These are phyloP conservation scores for Amorpha juglandis DNA, from an alignment of 2,888 invertebrate genomes.

Conservation along the genomic window DNA sequence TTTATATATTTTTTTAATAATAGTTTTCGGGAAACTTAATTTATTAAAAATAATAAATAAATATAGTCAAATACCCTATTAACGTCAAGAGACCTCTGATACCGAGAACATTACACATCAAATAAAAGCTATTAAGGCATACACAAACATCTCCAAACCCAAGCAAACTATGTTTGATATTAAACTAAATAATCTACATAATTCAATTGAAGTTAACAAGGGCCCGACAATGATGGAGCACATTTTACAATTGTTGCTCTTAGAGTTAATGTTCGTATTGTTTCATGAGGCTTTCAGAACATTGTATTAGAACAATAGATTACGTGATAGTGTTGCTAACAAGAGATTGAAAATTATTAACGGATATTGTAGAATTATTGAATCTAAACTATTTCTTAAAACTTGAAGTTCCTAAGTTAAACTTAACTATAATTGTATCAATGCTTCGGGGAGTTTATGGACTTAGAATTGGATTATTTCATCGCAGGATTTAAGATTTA, in stretches of 20 bases:
- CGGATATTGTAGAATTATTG: not conserved
- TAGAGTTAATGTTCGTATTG: constrained; percentile 21
- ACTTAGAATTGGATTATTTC: no score
- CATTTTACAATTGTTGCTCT: not conserved
- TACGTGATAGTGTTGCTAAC: constrained; percentile 8
- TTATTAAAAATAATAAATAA: no score
- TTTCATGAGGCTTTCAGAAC: constrained; percentile 12
- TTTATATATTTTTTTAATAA: no score
- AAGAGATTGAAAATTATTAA: constrained; percentile 1
- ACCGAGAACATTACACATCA: not conserved
- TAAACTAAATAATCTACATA: constrained; percentile 22
- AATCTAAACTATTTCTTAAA: constrained; percentile 7
- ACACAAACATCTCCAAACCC: not conserved
- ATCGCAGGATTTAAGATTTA: no score
- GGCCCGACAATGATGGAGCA: constrained; percentile 21
- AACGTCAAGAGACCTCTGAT: no score
- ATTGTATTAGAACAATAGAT: constrained; percentile 17
- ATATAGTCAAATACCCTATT: no score
- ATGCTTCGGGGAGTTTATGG: no score
- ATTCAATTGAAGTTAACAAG: constrained; percentile 24
- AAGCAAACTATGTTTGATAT: constrained; percentile 10
- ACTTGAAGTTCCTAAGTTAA: no score
- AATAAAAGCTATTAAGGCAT: not conserved
- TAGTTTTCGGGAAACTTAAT: no score
- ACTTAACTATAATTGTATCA: not conserved